Conservation (phyloP, 2,113 vertebrate species). For the Caracal caracal region DNA sequence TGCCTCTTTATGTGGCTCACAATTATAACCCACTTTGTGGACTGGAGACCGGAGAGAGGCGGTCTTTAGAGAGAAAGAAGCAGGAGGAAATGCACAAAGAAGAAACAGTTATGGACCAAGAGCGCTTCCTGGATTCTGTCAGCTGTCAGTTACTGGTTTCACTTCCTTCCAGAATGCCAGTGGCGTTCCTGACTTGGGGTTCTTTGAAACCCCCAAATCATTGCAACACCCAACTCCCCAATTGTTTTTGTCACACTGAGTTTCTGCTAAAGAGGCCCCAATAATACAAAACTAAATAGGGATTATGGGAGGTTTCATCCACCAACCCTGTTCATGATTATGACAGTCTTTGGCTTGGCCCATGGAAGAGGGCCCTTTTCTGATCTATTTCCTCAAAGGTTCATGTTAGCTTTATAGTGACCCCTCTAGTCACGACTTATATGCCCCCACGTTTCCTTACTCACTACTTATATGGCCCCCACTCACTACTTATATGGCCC, state of each 20-base stretch:
- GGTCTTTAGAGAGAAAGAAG: neutral
- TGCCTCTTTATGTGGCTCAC: neutral
- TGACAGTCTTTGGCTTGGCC: neutral
- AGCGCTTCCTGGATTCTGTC: neutral
- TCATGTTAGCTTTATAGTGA: neutral
- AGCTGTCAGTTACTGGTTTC: neutral
- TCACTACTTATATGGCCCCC: neutral
- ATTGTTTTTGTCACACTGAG: neutral
- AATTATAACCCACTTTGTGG: neutral
- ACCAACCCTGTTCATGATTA: neutral
- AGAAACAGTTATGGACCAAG: neutral
- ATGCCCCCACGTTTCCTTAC: neutral
- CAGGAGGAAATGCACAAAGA: neutral
- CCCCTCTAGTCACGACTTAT: neutral
- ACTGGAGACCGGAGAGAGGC: neutral
- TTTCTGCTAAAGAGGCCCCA: neutral
- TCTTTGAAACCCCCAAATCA: neutral
- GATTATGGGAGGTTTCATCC: neutral
- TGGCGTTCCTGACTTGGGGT: neutral
- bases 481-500: neutral
- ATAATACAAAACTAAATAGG: neutral
- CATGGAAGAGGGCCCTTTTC: neutral
- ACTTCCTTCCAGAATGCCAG: constrained; percentile 36
- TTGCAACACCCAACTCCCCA: neutral
- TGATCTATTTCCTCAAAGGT: neutral